Percentiles rank a stretch among this genome's conserved stretches.
These are phyloP conservation scores for Netta rufina DNA, from an alignment of 2,797 vertebrate species.

Conservation along the genomic window DNA sequence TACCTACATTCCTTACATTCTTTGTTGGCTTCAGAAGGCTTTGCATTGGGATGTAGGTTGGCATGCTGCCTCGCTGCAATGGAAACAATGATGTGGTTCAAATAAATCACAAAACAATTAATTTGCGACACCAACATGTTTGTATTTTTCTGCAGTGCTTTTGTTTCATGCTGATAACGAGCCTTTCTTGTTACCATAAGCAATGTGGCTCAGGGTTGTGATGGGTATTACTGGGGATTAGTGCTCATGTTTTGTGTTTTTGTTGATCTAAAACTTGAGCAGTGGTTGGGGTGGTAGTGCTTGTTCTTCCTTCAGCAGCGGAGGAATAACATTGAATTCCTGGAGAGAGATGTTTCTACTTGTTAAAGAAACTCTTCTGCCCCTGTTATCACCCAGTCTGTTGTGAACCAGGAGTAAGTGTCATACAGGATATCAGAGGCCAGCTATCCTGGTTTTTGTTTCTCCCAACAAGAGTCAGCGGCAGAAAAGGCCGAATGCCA, in stretches of 20 bases:
- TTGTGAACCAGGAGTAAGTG: neutral
- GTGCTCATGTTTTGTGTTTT: neutral
- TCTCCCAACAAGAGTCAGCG: neutral
- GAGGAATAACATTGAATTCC: neutral
- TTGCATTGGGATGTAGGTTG: neutral
- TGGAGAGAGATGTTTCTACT: neutral
- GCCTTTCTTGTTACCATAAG: neutral
- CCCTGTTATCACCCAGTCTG: neutral
- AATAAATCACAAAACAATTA: neutral
- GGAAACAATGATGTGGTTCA: neutral
- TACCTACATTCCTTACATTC: fast-evolving
- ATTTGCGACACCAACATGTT: neutral
- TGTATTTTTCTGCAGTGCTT: neutral
- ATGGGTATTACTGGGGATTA: neutral
- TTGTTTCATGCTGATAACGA: neutral
- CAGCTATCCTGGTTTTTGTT: neutral
- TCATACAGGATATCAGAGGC: neutral
- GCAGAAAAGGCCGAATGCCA: neutral
- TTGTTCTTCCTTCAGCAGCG: neutral
- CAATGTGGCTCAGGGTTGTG: neutral
- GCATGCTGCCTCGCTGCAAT: neutral
- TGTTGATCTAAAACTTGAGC: neutral
- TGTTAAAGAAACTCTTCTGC: neutral
- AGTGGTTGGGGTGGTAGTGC: neutral
- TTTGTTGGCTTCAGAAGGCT: neutral